These are phyloP conservation scores for Butastur rufipennis DNA, from an alignment of 2,113 vertebrate genomes.

Conservation along the genomic window DNA sequence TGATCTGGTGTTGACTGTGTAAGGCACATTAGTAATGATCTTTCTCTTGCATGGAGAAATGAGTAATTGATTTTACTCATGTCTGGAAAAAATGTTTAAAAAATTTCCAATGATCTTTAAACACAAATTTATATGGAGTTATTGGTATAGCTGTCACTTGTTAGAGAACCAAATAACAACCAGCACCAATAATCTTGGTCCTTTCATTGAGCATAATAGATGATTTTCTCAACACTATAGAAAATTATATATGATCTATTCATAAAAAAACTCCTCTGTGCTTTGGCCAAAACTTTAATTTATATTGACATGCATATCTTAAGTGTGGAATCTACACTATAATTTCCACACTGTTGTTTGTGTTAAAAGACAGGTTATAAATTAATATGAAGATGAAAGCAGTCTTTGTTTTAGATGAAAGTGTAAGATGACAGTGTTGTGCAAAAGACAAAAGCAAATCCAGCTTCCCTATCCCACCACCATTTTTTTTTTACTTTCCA, in stretches of 20 bases:
- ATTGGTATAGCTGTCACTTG: neutral
- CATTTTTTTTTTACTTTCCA: neutral
- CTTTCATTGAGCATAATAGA: neutral
- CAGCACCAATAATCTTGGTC: neutral
- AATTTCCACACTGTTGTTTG: neutral
- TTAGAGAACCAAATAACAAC: neutral
- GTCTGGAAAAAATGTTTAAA: neutral
- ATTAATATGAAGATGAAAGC: conserved; percentile 13
- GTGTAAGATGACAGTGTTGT: neutral
- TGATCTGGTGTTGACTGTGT: neutral
- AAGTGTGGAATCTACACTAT: neutral
- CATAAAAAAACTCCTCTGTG: neutral
- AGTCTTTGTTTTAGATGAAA: neutral
- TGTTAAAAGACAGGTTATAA: neutral
- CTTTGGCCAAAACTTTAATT: neutral
- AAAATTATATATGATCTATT: neutral
- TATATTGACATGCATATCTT: neutral
- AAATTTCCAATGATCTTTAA: neutral
- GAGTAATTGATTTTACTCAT: neutral
- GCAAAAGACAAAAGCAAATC: conserved; percentile 4
- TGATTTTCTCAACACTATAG: neutral
- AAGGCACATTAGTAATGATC: neutral
- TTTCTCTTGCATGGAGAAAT: neutral
- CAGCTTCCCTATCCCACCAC: neutral
- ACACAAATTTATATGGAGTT: neutral